Base-by-base conservation (phyloP, 1,140 invertebrate species). In the Brachionus asplanchnoidis region DNA sequence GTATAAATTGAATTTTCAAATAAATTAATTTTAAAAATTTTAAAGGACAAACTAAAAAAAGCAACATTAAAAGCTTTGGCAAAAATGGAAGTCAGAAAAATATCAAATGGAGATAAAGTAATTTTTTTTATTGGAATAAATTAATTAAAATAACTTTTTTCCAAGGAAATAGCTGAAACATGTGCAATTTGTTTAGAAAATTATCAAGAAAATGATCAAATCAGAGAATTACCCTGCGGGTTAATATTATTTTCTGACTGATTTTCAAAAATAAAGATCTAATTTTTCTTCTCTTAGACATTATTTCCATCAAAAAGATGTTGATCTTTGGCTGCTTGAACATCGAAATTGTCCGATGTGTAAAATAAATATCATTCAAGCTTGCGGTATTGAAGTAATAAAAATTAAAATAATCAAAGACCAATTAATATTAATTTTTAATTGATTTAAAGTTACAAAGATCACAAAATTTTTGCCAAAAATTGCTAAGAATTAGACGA, bases 271-370 rank as follows among this genome's bases (percentile, higher is more conserved):
- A 28, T n/a, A 2, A 14, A 7, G 65, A 23, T 14, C 26, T 82
- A 46, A 83, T 44, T 84, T 42, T 40, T 85, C 44, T 66, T 85
- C 83, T 85, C n/a, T 7, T 90, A 96, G 95, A 86, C 95, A 97
- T 89, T 93, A 95, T 87, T 97, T 96, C 90, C 95, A 97, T 90
- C 96, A 96, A 91, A 92, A 91, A 84, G 97, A 95, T 91, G 95
- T 97, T 84, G 95, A 97, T 91, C 95, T 95, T 3, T 97, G 95
- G 95, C 91, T 97, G 32, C 89, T 97, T 85, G 95, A 97, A 87
- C 94, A 97, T 88, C 91, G 95, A 85, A 96, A 95, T 23, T 97
- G 95, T 90, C 95, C 95, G 14, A 96, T 97, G 94, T 97, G 95
- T 90, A 97, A 97, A 90, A 93, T 95, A 92, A 95, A 97, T 89